A percentile compares a stretch with the other conserved stretches of the same genome.
These are phyloP conservation scores for Cremastobaeus sp. DNA, from an alignment of 2,888 invertebrate genomes.

Conservation along the genomic window DNA sequence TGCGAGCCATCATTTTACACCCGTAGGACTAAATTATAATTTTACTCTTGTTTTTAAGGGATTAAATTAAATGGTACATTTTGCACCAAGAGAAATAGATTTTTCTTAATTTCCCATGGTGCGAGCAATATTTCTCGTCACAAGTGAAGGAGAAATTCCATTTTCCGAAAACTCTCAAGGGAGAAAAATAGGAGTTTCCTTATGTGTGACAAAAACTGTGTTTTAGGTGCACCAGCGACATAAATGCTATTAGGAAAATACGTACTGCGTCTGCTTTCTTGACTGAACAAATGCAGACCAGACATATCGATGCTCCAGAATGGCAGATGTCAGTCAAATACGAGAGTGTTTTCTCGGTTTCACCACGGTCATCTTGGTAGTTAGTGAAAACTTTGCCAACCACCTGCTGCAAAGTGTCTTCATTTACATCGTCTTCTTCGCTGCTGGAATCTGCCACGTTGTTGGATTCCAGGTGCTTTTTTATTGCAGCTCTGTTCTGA, in stretches of 20 bases:
- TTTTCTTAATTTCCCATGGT: too few relatives aligned
- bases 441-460: slow-evolving; percentile 70
- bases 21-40: too few relatives aligned
- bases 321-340: slow-evolving; percentile 89
- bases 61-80: too few relatives aligned
- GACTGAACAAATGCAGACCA: slow-evolving; percentile 93
- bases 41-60: too few relatives aligned
- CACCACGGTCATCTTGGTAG: slow-evolving; percentile 74
- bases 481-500: slow-evolving; percentile 72
- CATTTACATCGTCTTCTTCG: slow-evolving; percentile 72
- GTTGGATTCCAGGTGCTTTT: slow-evolving; percentile 70
- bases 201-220: too few relatives aligned
- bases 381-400: slow-evolving; percentile 71
- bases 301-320: slow-evolving; percentile 89
- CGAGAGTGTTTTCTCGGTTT: slow-evolving; percentile 82
- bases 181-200: too few relatives aligned
- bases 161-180: too few relatives aligned
- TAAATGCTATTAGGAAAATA: slow-evolving; percentile 20
- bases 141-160: too few relatives aligned
- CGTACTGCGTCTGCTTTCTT: slow-evolving; percentile 86
- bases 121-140: too few relatives aligned
- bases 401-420: slow-evolving; percentile 69
- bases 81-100: too few relatives aligned
- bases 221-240: too few relatives aligned
- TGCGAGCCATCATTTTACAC: too few relatives aligned